A percentile compares a stretch with the other conserved stretches of the same genome.
phyloP scores from a whole-genome alignment of 2,797 vertebrate species.

The Taenioides sp. region DNA sequence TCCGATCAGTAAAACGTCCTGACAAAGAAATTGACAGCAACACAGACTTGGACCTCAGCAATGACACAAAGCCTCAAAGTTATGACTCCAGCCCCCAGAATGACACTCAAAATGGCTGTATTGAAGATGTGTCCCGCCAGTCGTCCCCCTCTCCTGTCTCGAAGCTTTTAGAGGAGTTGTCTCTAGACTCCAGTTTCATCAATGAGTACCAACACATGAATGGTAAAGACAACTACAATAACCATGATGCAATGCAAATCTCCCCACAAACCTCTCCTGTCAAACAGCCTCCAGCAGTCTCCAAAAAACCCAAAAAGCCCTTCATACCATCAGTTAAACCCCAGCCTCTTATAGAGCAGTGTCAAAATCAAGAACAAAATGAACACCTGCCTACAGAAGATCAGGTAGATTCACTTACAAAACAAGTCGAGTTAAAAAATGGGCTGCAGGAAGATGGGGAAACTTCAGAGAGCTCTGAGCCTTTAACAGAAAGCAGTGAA shows the following conservation, averaged over 20 bases:
- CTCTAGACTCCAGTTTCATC: constrained; percentile 59
- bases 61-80: constrained; percentile 60
- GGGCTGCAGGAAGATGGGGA: constrained; percentile 67
- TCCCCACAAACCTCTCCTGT: constrained; percentile 60
- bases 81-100: constrained; percentile 57
- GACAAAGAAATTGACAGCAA: constrained; percentile 63
- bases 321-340: constrained; percentile 71
- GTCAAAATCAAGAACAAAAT: constrained; percentile 55
- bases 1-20: constrained; percentile 84
- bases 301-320: constrained; percentile 91
- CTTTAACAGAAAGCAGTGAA: constrained; percentile 67
- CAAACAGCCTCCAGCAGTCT: constrained; percentile 87
- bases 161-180: constrained; percentile 63
- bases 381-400: constrained; percentile 55
- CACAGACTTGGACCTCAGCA: constrained; percentile 49
- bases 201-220: constrained; percentile 40
- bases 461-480: constrained; percentile 65
- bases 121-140: constrained; percentile 40
- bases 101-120: constrained; percentile 36
- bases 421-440: constrained; percentile 58
- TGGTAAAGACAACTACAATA: constrained; percentile 39
- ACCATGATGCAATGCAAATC: constrained; percentile 1
- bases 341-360: constrained; percentile 66
- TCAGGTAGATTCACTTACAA: constrained; percentile 57
- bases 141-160: constrained; percentile 70